Conservation (phyloP, 2,797 vertebrate genomes). For the Anguilla marmorata region DNA sequence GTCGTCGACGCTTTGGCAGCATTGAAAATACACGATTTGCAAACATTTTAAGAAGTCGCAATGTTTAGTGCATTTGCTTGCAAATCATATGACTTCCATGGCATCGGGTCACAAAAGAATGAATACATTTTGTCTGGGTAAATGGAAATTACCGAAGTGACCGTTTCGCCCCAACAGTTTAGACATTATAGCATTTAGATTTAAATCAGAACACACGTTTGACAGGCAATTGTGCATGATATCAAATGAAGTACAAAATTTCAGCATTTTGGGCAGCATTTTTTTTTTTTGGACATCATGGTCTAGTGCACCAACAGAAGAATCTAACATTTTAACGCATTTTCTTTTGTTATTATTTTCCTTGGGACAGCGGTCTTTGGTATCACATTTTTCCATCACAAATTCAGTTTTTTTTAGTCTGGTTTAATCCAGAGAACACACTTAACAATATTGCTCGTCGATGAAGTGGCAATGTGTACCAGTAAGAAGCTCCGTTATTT, state of each 20-base stretch:
- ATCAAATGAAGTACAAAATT: not conserved
- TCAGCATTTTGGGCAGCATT: slow-evolving; percentile 25
- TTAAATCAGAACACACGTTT: not conserved
- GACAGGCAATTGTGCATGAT: slow-evolving; percentile 3
- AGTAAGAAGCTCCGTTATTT: slow-evolving; percentile 11
- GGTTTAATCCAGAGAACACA: slow-evolving; percentile 17
- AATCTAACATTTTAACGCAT: slow-evolving; percentile 16
- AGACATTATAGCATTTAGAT: not conserved
- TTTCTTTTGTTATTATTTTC: slow-evolving; percentile 26
- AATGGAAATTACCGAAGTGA: not conserved
- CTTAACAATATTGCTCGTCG: slow-evolving; percentile 25
- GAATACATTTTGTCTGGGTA: not conserved
- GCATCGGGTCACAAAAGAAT: not conserved
- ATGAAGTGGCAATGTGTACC: slow-evolving; percentile 4
- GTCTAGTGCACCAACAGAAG: slow-evolving; percentile 13
- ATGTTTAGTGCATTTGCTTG: slow-evolving; percentile 8
- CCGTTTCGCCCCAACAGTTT: not conserved
- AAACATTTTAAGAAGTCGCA: not conserved
- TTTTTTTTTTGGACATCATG: not conserved
- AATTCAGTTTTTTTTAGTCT: slow-evolving; percentile 3
- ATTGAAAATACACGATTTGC: not conserved
- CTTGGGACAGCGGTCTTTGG: slow-evolving; percentile 43
- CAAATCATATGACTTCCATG: not conserved
- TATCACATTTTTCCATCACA: slow-evolving; percentile 32
- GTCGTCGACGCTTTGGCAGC: slow-evolving; percentile 4